Evolutionary conservation across 2,888 invertebrate genomes (phyloP).

Genomic region (Coelopa pilipes): DNA sequence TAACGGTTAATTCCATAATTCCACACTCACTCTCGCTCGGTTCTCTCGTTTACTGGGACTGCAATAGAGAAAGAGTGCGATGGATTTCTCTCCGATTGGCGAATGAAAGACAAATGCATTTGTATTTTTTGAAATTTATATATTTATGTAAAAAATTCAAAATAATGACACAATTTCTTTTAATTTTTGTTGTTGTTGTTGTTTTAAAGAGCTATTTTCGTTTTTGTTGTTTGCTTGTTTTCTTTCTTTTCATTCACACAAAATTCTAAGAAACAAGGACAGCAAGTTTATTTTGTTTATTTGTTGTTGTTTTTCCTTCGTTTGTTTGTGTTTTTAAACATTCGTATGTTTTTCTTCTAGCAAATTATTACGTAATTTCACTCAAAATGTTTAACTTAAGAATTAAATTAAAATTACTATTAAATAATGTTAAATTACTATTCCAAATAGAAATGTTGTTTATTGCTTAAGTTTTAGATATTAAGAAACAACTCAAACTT

Average conservation of each 20-base stretch:
- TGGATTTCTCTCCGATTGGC: background rate
- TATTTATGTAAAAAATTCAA: conserved; percentile 59
- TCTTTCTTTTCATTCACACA: conserved; percentile 27
- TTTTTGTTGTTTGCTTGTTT: background rate
- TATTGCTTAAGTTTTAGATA: conserved; percentile 41
- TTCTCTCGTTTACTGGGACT: too few species aligned
- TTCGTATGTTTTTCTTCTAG: conserved; percentile 14
- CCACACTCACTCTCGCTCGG: too few species aligned
- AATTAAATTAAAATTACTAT: conserved; percentile 4
- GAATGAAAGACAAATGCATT: background rate
- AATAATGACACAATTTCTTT: conserved; percentile 54
- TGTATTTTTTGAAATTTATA: conserved; percentile 72
- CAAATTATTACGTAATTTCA: conserved; percentile 21
- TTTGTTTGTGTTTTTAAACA: conserved; percentile 25
- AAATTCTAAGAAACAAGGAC: conserved; percentile 30
- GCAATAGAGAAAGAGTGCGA: too few species aligned
- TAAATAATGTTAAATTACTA: conserved; percentile 32
- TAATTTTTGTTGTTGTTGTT: conserved; percentile 8
- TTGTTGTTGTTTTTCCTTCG: conserved; percentile 12
- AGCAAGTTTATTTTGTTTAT: conserved; percentile 16
- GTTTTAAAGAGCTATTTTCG: conserved; percentile 33
- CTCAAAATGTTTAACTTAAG: conserved; percentile 3
- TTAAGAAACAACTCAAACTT: conserved; percentile 46
- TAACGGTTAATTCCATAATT: background rate
- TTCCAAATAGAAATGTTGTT: conserved; percentile 22